A percentile compares a stretch with the other conserved stretches of the same genome.
These are phyloP conservation scores for Phoxinus phoxinus DNA, from an alignment of 2,113 vertebrate species.

Conservation along the genomic window DNA sequence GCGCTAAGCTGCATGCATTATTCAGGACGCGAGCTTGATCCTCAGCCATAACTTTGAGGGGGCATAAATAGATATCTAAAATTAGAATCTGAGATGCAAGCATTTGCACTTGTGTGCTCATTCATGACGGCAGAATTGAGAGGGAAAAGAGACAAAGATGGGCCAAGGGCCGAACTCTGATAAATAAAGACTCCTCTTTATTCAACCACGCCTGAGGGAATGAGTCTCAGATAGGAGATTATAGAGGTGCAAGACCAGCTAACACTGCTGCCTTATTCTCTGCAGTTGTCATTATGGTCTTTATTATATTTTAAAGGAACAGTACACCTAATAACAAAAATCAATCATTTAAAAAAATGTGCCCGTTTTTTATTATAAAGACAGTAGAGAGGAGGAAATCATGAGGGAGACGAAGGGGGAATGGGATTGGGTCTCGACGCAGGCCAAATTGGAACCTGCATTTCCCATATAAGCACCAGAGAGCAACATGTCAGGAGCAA, in stretches of 20 bases:
- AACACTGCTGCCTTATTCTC: neutral
- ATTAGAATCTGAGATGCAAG: slow-evolving; percentile 66
- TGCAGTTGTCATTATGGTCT: neutral
- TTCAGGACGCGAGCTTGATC: slow-evolving; percentile 56
- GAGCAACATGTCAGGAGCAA: no score
- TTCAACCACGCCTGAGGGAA: slow-evolving; percentile 14
- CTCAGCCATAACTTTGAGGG: slow-evolving; percentile 56
- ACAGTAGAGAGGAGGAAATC: neutral
- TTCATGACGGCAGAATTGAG: slow-evolving; percentile 42
- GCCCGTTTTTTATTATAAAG: neutral
- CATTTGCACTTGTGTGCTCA: slow-evolving; percentile 41
- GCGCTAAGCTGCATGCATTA: slow-evolving; percentile 58
- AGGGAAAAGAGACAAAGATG: slow-evolving; percentile 9
- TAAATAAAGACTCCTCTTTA: slow-evolving; percentile 38
- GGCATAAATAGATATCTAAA: slow-evolving; percentile 67
- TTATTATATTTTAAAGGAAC: neutral
- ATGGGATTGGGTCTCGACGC: no score
- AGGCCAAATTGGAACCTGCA: no score
- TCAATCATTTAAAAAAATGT: neutral
- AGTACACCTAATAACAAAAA: neutral
- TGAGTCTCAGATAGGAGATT: slow-evolving; percentile 31
- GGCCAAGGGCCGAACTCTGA: slow-evolving; percentile 13
- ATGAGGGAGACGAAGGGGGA: no score
- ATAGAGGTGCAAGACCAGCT: neutral
- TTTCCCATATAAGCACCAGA: no score